These are phyloP conservation scores for Hephaestus fuliginosus DNA, from an alignment of 2,797 vertebrate genomes.

Conservation along the genomic window DNA sequence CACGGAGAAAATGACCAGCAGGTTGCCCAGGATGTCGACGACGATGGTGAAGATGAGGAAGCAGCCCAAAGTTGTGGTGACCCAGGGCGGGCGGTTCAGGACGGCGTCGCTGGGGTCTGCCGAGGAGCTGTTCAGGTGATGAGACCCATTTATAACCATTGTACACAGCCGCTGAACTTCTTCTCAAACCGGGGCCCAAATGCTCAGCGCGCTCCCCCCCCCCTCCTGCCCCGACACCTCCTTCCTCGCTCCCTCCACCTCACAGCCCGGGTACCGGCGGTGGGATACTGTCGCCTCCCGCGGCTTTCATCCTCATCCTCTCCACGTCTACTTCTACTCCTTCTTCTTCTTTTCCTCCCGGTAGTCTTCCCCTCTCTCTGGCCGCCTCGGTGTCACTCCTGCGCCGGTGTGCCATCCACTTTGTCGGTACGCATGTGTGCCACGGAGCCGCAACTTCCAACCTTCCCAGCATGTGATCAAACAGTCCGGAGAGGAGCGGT, in stretches of 20 bases:
- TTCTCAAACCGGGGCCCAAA: conserved; percentile 56
- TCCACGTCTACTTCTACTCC: conserved; percentile 19
- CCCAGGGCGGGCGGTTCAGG: conserved; percentile 89
- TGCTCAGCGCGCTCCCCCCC: conserved; percentile 35
- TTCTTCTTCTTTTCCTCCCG: conserved; percentile 28
- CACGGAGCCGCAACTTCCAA: conserved; percentile 78
- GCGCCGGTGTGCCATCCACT: conserved; percentile 82
- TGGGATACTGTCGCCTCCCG: conserved; percentile 63
- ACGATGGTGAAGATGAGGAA: conserved; percentile 95
- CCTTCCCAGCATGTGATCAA: conserved; percentile 78
- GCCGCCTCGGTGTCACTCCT: conserved; percentile 74
- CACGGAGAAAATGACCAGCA: conserved; percentile 95
- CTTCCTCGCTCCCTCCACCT: conserved; percentile 26
- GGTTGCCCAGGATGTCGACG: conserved; percentile 94
- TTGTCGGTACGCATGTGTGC: conserved; percentile 80
- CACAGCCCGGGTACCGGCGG: conserved; percentile 52
- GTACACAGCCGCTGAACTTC: conserved; percentile 81
- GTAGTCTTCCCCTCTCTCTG: conserved; percentile 30
- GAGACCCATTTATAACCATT: conserved; percentile 90
- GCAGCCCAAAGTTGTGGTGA: conserved; percentile 89
- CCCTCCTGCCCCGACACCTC: too few species aligned
- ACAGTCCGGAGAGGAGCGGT: conserved; percentile 48
- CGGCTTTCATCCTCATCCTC: conserved; percentile 72
- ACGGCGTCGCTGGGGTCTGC: conserved; percentile 75
- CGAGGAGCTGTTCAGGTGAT: conserved; percentile 87